These are phyloP conservation scores for Clytia hemisphaerica DNA, from an alignment of 30 jellyfish, hydroid and myxozoan genomes.

Conservation along the genomic window DNA sequence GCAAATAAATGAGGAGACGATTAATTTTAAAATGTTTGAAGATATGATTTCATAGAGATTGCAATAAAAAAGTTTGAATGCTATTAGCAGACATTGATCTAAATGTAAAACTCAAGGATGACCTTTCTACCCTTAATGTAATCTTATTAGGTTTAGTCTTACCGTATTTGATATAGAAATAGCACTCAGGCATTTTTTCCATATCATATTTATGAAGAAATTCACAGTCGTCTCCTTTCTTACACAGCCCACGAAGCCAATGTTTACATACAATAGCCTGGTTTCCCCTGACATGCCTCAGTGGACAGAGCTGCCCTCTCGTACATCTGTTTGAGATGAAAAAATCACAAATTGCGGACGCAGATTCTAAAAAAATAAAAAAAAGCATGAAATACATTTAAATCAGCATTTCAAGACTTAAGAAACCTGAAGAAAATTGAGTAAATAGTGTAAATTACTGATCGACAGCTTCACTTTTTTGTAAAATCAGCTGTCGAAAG, in stretches of 20 bases:
- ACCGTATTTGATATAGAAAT: constrained; percentile 89
- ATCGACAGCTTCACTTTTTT: too few species aligned
- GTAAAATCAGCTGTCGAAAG: too few species aligned
- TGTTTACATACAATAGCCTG: constrained; percentile 93
- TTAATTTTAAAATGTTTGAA: too few species aligned
- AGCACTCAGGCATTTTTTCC: constrained; percentile 99
- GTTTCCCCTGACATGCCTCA: constrained; percentile 88
- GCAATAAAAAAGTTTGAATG: too few species aligned
- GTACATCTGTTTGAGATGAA: constrained; percentile 60
- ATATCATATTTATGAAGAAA: constrained; percentile 93
- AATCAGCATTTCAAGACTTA: not conserved
- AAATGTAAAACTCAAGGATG: too few species aligned
- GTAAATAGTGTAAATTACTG: too few species aligned
- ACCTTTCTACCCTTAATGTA: too few species aligned
- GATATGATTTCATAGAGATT: too few species aligned
- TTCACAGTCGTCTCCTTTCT: constrained; percentile 99
- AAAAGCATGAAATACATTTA: not conserved
- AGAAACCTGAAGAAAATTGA: not conserved
- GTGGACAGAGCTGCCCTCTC: constrained; percentile 93
- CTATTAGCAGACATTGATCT: too few species aligned
- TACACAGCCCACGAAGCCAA: constrained; percentile 99
- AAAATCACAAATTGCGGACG: constrained; percentile 92
- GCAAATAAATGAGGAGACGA: too few species aligned
- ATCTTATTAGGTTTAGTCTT: too few species aligned
- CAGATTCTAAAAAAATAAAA: constrained; percentile 64